These are phyloP conservation scores for Aldrovandia affinis DNA, from an alignment of 2,797 vertebrate species.

Conservation along the genomic window DNA sequence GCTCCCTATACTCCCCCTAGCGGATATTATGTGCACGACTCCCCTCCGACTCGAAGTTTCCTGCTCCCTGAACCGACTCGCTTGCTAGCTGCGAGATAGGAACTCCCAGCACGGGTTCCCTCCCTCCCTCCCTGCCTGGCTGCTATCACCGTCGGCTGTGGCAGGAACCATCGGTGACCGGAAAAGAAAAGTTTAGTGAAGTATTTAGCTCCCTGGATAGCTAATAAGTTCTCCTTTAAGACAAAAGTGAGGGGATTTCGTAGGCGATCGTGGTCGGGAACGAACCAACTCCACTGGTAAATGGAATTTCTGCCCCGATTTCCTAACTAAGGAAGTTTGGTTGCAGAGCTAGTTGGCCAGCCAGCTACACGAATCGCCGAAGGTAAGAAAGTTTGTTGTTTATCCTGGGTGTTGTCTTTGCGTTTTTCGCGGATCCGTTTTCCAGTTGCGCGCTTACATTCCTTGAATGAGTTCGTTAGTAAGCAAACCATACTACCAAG, in stretches of 20 bases:
- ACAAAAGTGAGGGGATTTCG: neutral
- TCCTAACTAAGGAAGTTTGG: constrained; percentile 54
- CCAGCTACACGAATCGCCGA: constrained; percentile 18
- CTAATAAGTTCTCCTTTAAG: neutral
- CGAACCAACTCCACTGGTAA: neutral
- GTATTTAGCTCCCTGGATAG: neutral
- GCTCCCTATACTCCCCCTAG: constrained; percentile 42
- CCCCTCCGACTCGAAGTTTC: constrained; percentile 55
- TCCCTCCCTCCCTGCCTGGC: constrained; percentile 54
- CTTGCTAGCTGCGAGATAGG: constrained; percentile 61
- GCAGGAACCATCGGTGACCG: constrained; percentile 52
- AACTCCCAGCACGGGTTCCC: constrained; percentile 69
- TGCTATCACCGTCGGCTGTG: constrained; percentile 58
- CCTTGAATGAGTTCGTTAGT: neutral
- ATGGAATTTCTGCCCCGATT: constrained; percentile 51
- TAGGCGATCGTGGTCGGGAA: neutral
- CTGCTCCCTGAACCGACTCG: constrained; percentile 65
- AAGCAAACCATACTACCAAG: neutral
- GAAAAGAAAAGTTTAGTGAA: constrained; percentile 27
- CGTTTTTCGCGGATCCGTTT: neutral
- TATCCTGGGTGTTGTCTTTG: constrained; percentile 46
- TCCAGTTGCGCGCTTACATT: neutral
- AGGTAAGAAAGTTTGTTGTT: constrained; percentile 45
- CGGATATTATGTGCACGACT: constrained; percentile 53
- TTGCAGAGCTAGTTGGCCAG: constrained; percentile 51